A percentile compares a stretch with the other conserved stretches of the same genome.
phyloP scores from a whole-genome alignment of 2,113 vertebrate species.

The Alouatta palliata region DNA sequence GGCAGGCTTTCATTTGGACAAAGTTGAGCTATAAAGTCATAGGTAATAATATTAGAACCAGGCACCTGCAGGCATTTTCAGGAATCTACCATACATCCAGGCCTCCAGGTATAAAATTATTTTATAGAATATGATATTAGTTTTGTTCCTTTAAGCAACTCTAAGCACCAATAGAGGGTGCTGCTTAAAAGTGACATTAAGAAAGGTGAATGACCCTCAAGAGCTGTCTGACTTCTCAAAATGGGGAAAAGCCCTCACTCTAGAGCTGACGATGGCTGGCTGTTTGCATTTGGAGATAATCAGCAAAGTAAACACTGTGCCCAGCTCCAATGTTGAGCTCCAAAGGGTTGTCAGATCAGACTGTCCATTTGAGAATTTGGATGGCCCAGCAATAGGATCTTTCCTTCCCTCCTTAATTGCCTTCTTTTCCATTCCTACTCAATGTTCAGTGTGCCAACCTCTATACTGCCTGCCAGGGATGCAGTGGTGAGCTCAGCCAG shows the following conservation, averaged over 20 bases:
- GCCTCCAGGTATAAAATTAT: background rate
- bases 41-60: background rate
- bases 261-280: accelerated
- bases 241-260: no score
- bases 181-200: no score
- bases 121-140: background rate
- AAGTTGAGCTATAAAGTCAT: background rate
- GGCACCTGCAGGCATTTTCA: background rate
- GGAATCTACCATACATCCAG: accelerated
- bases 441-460: background rate
- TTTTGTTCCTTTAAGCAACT: background rate
- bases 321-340: background rate
- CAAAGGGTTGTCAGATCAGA: accelerated
- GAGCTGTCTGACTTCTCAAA: background rate
- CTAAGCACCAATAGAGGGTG: background rate
- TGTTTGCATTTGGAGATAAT: background rate
- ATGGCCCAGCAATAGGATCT: no score
- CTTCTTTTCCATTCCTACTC: background rate
- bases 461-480: accelerated
- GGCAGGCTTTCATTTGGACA: background rate
- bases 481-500: background rate
- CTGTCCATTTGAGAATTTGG: accelerated
- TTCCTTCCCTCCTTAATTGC: accelerated
- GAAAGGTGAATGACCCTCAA: no score
- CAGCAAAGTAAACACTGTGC: background rate